phyloP scores from a whole-genome alignment of 2,113 vertebrate species.

The Sinocyclocheilus grahami region DNA sequence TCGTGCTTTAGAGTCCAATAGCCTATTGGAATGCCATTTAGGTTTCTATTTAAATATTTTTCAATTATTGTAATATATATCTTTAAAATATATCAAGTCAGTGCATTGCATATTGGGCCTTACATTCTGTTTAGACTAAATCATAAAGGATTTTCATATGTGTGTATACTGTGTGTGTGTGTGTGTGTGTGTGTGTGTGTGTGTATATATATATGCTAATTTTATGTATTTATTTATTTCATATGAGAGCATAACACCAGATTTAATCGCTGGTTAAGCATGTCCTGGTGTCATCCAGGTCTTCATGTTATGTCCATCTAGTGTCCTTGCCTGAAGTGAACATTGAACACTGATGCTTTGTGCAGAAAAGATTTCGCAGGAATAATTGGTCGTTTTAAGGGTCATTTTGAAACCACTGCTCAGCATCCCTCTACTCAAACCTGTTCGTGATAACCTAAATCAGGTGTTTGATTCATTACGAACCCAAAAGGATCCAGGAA shows the following conservation, averaged over 20 bases:
- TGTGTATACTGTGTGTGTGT: too few species aligned
- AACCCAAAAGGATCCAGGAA: not conserved
- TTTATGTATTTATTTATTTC: too few species aligned
- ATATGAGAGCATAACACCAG: not conserved
- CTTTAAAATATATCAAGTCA: too few species aligned
- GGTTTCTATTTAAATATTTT: too few species aligned
- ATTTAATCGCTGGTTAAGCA: not conserved
- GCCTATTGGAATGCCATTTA: too few species aligned
- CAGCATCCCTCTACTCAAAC: not conserved
- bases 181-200: too few species aligned
- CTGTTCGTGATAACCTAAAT: not conserved
- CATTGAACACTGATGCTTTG: not conserved
- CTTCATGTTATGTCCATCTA: not conserved
- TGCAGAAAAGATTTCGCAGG: not conserved
- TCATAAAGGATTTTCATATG: too few species aligned
- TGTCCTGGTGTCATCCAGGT: not conserved
- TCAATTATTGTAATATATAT: too few species aligned
- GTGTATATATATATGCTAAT: too few species aligned
- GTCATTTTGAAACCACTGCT: not conserved
- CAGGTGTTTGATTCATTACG: not conserved
- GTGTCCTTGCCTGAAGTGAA: not conserved
- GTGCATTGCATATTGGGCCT: too few species aligned
- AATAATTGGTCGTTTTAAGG: not conserved
- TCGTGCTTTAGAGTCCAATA: not conserved
- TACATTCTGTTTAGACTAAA: too few species aligned